Evolutionary conservation across 2,888 invertebrate genomes (phyloP).

Genomic region (Glyphotaelius pellucidus): DNA sequence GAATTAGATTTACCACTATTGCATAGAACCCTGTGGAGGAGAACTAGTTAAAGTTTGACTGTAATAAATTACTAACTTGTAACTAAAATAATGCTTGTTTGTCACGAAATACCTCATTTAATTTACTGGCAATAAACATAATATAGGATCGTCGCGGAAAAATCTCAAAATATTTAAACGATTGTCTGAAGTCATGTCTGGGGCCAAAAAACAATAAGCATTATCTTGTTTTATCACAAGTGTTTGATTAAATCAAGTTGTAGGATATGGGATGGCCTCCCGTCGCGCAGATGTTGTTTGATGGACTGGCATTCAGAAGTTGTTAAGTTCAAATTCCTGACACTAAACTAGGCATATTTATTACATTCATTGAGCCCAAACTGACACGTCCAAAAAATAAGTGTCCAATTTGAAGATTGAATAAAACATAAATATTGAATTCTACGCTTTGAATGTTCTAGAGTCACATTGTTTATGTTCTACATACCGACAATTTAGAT

Average conservation of each 20-base stretch:
- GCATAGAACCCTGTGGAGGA: background rate
- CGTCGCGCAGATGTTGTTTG: slow-evolving; percentile 11
- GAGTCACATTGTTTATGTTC: background rate
- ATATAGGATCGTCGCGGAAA: background rate
- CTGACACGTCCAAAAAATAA: background rate
- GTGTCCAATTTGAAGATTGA: background rate
- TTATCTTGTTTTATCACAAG: background rate
- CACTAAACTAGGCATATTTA: slow-evolving; percentile 17
- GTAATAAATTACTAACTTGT: background rate
- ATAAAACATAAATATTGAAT: background rate
- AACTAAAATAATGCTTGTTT: background rate
- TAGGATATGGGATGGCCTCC: slow-evolving; percentile 12
- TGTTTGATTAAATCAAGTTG: background rate
- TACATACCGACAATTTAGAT: background rate
- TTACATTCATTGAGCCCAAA: background rate
- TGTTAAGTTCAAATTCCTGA: slow-evolving; percentile 29
- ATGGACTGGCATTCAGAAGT: slow-evolving; percentile 31
- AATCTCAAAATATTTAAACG: slow-evolving; percentile 22
- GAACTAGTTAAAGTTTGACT: background rate
- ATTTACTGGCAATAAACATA: background rate
- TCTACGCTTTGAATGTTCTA: background rate
- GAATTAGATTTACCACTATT: background rate
- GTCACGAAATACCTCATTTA: slow-evolving; percentile 17
- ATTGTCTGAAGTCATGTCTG: background rate
- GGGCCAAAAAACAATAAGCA: slow-evolving; percentile 23